phyloP scores from a whole-genome alignment of 2,113 vertebrate genomes.

The Mugil cephalus region DNA sequence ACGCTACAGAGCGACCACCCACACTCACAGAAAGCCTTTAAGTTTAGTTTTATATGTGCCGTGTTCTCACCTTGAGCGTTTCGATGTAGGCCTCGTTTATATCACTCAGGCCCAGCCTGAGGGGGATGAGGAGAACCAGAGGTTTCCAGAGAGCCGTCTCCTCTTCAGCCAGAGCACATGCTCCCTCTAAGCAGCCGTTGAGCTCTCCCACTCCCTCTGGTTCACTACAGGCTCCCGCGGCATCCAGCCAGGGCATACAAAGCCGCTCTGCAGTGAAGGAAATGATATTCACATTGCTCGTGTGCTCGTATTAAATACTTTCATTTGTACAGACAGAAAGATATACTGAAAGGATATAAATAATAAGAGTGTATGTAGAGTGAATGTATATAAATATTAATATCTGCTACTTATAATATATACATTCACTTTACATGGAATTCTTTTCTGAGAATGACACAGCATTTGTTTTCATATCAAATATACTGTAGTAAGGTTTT shows the following conservation, averaged over 20 bases:
- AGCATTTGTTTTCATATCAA: too few relatives aligned
- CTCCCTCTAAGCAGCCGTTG: conserved; percentile 86
- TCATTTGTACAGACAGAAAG: too few relatives aligned
- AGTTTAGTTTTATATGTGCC: background rate
- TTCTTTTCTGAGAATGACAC: too few relatives aligned
- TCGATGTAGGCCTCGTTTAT: conserved; percentile 98
- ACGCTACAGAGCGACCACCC: background rate
- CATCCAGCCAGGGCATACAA: conserved; percentile 85
- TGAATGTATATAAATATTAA: too few relatives aligned
- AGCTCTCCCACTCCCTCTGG: conserved; percentile 68
- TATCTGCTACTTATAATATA: too few relatives aligned
- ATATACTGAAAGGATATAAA: too few relatives aligned
- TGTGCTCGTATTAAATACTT: too few relatives aligned
- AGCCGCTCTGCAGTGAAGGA: conserved; percentile 85
- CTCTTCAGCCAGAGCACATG: conserved; percentile 81
- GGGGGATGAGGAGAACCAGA: conserved; percentile 95
- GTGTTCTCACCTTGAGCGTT: conserved; percentile 91
- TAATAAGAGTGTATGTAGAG: too few relatives aligned
- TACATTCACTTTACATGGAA: too few relatives aligned
- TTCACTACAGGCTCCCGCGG: conserved; percentile 76
- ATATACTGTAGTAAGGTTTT: too few relatives aligned
- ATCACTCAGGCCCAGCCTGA: conserved; percentile 95
- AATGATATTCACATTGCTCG: background rate
- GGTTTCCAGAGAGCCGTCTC: conserved; percentile 89
- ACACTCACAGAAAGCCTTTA: background rate